Evolutionary conservation across 2,888 invertebrate genomes (phyloP), one percentile per base, ranked within the genome.

Genomic region (Dynastes maya): DNA sequence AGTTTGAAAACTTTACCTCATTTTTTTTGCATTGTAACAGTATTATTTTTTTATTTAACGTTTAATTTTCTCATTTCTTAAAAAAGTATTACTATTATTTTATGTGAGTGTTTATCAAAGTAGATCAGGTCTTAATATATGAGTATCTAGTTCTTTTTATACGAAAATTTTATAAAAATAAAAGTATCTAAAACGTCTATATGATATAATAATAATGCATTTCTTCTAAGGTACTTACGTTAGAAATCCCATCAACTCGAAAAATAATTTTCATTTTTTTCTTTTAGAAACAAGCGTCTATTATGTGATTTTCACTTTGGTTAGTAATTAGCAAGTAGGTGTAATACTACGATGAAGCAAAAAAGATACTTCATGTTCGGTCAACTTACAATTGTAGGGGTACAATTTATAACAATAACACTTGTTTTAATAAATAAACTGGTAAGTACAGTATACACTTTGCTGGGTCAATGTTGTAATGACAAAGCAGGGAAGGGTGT

Each of bases 361-460:
- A 32, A 37, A 6, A 37, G 16, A 32, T 51, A 71, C 8, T 27
- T 29, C 6, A 53, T 27, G 29, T 55, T 72, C 55, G 76, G 76
- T 76, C 76, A 67, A 76, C 76, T 76, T 76, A 76, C 64, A 76
- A 76, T 76, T 76, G 75, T 45, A 75, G 45, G 5, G 27, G 40
- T 70, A 70, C 13, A 22, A 53, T 22, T 11, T 53, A 53, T 16
- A n/a, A 53, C n/a, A 2, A 53, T 16, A 16, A n/a, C 53, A 53
- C 53, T 53, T 53, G n/a, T 45, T 53, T 53, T 3, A 51, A 51
- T 51, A 53, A 53, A n/a, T 53, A 53, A 53, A 11, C 45, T 11
- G 32, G 40, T 29, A 53, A n/a, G 49, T 72, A 55, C 49, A 45
- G 40, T 40, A 58, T 61, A 72, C 72, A 55, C 72, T 22, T 67